Base-by-base conservation (phyloP, 2,113 vertebrate genomes). In the Crotophaga sulcirostris region DNA sequence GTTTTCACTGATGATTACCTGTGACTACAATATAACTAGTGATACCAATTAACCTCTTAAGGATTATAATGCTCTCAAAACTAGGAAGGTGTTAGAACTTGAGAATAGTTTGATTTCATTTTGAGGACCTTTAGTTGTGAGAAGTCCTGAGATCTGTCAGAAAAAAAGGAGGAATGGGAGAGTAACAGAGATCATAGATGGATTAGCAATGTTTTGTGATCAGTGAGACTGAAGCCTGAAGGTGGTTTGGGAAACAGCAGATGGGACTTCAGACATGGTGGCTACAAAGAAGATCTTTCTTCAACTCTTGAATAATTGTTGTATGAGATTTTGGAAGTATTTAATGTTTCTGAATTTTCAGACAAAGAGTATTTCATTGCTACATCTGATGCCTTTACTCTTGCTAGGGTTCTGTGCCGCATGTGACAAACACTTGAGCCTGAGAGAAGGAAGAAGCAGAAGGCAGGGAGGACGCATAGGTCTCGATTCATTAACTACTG, bases 31-130 rank as follows among this genome's bases (percentile, higher is more conserved):
- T 24, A 44, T 33, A 21, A 34, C 36, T 66, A 26, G 20, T 44
- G 10, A n/a, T 42, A 42, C 9, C 23, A 38, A 31, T 45, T n/a
- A 59, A 63, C 9, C 1, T 56, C 55, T 28, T 29, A 34, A 81
- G 59, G 18, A 24, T 60, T 31, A 16, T 13, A 73, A 33, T 13
- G 2, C 4, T 51, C 38, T 67, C 31, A 64, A 56, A 80, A n/a
- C 2, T 5, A 47, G 31, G 26, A 36, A 4, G 5, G 3, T 0
- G 0, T 47, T 33, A 68, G 34, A 60, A 52, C 11, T 21, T 66
- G 26, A 34, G 10, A 42, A 11, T 1, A 49, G 13, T 59, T 83
- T 60, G 7, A 33, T 40, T 49, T 78, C 15, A 29, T 36, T 73
- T 19, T 31, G 44, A 69, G 9, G 29, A 33, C 60, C 18, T 73